Base-by-base conservation (phyloP, 2,113 vertebrate genomes). In the Scopus umbretta region DNA sequence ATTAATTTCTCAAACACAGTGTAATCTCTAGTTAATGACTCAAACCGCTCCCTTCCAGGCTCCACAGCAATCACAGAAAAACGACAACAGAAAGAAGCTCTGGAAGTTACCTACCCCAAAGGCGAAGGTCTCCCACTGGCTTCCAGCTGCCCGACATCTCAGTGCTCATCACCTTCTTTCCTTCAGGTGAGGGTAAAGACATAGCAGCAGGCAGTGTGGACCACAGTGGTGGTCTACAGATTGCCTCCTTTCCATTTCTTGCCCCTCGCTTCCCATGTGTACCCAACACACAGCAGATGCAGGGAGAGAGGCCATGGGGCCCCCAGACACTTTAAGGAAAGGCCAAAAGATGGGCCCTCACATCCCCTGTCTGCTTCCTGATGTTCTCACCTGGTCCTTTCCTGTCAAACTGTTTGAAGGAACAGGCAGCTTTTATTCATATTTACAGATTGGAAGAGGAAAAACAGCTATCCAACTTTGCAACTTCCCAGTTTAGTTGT, bases 211-310 rank as follows among this genome's bases (percentile, higher is more conserved):
- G 26, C 23, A 32, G 8, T n/a, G 13, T 7, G 16, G 52, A 47
- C 14, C 71, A 70, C 5, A 3, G 6, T 25, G 17, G 45, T 42
- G 16, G 8, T 36, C 40, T 61, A 36, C 10, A 74, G 29, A 62
- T 8, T 40, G 11, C 7, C 23, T 58, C 34, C 47, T 52, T 80
- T 66, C 18, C 30, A 23, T 17, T 12, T 29, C 34, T 27, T n/a
- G 18, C 38, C 16, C 11, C 6, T 0, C 9, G 10, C 26, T 56
- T 56, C 21, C 10, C 20, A 8, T 6, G 2, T 5, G 36, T 29
- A 15, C 7, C 18, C 30, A 50, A 38, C 0, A 0, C 7, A 40
- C 17, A 68, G 52, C 29, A 43, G 38, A 29, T 12, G 9, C 26
- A 42, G 11, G 7, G 16, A 40, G 13, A 47, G 38, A 67, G 11